Percentiles rank a stretch among this genome's conserved stretches.
phyloP scores from a whole-genome alignment of 2,888 invertebrate species.

The Mesorhabditis spiculigera region DNA sequence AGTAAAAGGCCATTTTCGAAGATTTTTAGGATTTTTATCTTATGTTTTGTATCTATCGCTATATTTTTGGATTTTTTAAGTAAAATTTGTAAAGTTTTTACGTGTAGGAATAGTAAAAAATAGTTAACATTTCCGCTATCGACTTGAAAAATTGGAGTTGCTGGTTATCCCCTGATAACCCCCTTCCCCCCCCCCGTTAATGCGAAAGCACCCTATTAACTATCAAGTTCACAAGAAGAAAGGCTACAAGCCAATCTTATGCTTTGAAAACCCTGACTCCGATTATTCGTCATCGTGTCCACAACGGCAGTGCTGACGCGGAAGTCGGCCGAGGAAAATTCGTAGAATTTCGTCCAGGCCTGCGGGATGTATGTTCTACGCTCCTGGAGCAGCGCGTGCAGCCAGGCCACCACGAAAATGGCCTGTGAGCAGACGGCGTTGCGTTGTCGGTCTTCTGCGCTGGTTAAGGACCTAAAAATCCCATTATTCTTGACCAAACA shows the following conservation, averaged over 20 bases:
- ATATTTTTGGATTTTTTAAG: too few species aligned
- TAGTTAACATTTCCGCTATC: too few species aligned
- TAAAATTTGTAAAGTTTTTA: too few species aligned
- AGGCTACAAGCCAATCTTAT: not conserved
- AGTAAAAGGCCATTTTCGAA: not conserved
- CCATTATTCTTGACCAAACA: conserved; percentile 17
- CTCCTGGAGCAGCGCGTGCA: conserved; percentile 83
- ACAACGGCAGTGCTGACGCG: conserved; percentile 72
- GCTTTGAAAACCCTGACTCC: conserved; percentile 19
- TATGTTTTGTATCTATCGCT: conserved; percentile 6
- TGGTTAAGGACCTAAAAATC: not conserved
- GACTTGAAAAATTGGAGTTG: too few species aligned
- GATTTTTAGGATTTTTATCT: conserved; percentile 27
- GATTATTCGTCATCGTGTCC: conserved; percentile 62
- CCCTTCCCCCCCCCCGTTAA: too few species aligned
- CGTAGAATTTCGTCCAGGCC: conserved; percentile 85
- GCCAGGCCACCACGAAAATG: conserved; percentile 76
- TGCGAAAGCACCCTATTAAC: too few species aligned
- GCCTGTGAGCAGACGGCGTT: conserved; percentile 62
- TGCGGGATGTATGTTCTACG: conserved; percentile 83
- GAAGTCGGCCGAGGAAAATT: conserved; percentile 79
- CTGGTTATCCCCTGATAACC: too few species aligned
- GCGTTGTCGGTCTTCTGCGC: conserved; percentile 40
- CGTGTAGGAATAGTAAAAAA: too few species aligned
- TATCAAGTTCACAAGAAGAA: too few species aligned